These are phyloP conservation scores for Amphiduros pacificus DNA, from an alignment of 2,888 invertebrate genomes.

Conservation along the genomic window DNA sequence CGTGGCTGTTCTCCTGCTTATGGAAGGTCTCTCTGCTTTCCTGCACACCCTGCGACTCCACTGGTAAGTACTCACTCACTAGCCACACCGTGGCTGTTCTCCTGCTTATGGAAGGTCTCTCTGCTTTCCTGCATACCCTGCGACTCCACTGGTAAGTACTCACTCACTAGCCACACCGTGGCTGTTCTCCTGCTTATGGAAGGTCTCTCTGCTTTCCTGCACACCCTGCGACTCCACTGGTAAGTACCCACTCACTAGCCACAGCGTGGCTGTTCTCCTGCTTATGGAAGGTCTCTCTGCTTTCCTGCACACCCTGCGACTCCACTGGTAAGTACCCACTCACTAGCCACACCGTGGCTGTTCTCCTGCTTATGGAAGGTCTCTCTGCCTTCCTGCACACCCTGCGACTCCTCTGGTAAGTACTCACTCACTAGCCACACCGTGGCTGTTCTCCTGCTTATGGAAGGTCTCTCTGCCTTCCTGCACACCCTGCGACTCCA, in stretches of 20 bases:
- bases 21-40: conserved; percentile 99
- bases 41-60: conserved; percentile 96
- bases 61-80: conserved; percentile 74
- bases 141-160: conserved; percentile 86
- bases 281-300: conserved; percentile 99
- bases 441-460: conserved; percentile 90
- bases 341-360: conserved; percentile 89
- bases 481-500: conserved; percentile 96
- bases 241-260: no score
- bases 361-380: conserved; percentile 98
- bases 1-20: conserved; percentile 90
- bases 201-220: conserved; percentile 97
- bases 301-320: conserved; percentile 95
- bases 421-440: no score
- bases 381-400: conserved; percentile 98
- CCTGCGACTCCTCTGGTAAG: conserved; percentile 91
- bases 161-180: no score
- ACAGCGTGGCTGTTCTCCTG: conserved; percentile 89
- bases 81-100: conserved; percentile 90
- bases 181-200: conserved; percentile 98
- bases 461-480: conserved; percentile 99
- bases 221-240: conserved; percentile 97
- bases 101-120: conserved; percentile 98
- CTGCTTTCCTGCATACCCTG: conserved; percentile 97
- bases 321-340: conserved; percentile 87